Evolutionary conservation across 2,888 invertebrate genomes (phyloP).

Genomic region (Mechanitis mazaeus): DNA sequence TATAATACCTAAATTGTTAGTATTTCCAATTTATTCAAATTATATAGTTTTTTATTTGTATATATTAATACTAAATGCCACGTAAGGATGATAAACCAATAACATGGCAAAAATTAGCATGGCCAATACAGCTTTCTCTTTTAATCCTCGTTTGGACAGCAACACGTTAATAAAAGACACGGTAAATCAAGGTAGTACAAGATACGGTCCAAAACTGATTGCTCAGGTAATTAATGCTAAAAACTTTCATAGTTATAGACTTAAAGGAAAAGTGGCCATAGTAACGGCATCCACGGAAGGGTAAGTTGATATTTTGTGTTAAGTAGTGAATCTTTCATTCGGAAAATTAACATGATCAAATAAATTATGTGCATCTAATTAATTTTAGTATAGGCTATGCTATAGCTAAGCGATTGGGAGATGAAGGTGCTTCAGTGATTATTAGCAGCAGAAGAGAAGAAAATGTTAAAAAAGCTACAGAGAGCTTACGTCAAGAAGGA

Average conservation of each 20-base stretch:
- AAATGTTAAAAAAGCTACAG: constrained; percentile 88
- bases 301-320: constrained; percentile 58
- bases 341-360: not conserved
- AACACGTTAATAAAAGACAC: too few relatives aligned
- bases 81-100: too few relatives aligned
- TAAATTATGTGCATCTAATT: not conserved
- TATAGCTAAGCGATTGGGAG: constrained; percentile 89
- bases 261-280: constrained; percentile 89
- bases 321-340: constrained; percentile 11
- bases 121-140: too few relatives aligned
- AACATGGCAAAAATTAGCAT: too few relatives aligned
- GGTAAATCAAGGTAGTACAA: not conserved
- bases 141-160: too few relatives aligned
- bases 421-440: constrained; percentile 94
- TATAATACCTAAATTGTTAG: too few relatives aligned
- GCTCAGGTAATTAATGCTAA: constrained; percentile 41
- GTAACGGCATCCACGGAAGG: constrained; percentile 94
- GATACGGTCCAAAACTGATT: constrained; percentile 37
- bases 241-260: constrained; percentile 50
- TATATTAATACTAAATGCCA: too few relatives aligned
- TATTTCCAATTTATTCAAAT: too few relatives aligned
- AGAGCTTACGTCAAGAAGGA: constrained; percentile 82
- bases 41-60: too few relatives aligned
- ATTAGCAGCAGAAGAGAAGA: constrained; percentile 92
- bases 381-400: constrained; percentile 88